Conservation (phyloP, 2,797 vertebrate species). For the Petrocephalus sullivani region DNA sequence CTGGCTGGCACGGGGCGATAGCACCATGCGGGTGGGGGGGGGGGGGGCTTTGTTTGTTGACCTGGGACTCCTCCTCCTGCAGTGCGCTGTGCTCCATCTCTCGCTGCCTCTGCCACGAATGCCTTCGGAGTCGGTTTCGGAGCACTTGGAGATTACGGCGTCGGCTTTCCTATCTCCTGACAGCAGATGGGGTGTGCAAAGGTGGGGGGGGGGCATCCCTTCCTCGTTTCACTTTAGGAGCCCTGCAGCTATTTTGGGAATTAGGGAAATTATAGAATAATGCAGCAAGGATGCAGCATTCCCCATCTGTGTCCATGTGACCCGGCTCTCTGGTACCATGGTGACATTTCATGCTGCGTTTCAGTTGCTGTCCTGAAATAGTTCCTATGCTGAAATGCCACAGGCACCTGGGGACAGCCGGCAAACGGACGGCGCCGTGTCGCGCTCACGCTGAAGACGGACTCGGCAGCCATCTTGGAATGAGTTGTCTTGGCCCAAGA, state of each 20-base stretch:
- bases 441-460: background rate
- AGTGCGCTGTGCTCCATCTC: background rate
- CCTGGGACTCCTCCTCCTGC: slow-evolving; percentile 15
- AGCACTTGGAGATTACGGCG: background rate
- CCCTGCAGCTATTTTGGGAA: background rate
- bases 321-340: background rate
- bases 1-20: background rate
- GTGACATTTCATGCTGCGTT: background rate
- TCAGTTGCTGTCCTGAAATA: background rate
- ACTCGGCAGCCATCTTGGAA: background rate
- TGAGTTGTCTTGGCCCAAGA: background rate
- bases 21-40: background rate
- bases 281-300: background rate
- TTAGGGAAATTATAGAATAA: slow-evolving; percentile 2
- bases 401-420: background rate
- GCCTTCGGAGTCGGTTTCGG: background rate
- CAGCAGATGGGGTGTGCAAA: background rate
- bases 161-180: slow-evolving; percentile 18
- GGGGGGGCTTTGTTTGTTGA: slow-evolving; percentile 15
- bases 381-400: background rate
- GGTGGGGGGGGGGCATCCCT: background rate
- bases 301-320: background rate
- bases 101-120: background rate
- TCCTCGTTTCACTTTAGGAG: background rate
- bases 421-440: background rate